Evolutionary conservation across 2,888 invertebrate species (phyloP).

Genomic region (Teleiodes luculella): DNA sequence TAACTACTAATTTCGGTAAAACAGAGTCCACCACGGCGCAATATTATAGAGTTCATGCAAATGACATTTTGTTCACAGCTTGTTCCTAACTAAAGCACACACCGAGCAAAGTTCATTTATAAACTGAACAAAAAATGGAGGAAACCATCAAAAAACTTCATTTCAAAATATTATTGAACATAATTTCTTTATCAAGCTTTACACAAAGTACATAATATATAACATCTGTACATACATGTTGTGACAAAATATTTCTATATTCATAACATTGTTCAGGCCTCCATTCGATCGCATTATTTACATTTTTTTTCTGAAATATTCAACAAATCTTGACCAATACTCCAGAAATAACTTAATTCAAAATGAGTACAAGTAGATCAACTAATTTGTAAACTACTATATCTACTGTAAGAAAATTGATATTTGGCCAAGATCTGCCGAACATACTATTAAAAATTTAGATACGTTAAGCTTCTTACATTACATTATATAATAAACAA

Average conservation of each 20-base stretch:
- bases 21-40: no score
- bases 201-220: conserved; percentile 61
- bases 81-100: conserved; percentile 17
- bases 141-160: conserved; percentile 45
- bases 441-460: conserved; percentile 10
- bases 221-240: conserved; percentile 55
- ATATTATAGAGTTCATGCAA: neutral
- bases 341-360: neutral
- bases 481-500: conserved; percentile 21
- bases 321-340: neutral
- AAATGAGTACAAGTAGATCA: conserved; percentile 18
- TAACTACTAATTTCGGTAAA: no score
- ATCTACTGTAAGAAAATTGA: no score
- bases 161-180: conserved; percentile 54
- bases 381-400: no score
- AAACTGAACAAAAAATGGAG: conserved; percentile 31
- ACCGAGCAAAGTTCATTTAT: conserved; percentile 24
- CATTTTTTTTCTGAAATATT: conserved; percentile 38
- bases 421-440: conserved; percentile 12
- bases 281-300: conserved; percentile 68
- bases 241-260: conserved; percentile 64
- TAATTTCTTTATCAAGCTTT: conserved; percentile 58
- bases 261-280: conserved; percentile 63
- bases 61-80: conserved; percentile 9
- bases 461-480: conserved; percentile 36